Conservation (phyloP, 2,888 invertebrate species). For the Phyllotreta cruciferae region DNA sequence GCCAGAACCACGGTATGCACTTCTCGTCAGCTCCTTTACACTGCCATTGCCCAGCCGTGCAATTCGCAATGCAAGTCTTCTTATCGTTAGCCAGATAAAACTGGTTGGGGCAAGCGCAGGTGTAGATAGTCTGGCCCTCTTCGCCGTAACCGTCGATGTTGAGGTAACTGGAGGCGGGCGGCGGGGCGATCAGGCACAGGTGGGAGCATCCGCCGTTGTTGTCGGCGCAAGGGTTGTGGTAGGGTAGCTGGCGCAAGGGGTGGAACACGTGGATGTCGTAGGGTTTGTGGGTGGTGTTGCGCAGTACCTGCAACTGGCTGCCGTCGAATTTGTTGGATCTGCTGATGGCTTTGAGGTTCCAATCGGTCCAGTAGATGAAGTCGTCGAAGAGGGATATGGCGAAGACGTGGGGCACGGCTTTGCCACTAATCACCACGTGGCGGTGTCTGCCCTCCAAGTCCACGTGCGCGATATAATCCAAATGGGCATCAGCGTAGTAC, state of each 20-base stretch:
- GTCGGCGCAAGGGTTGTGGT: constrained; percentile 87
- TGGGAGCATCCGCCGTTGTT: constrained; percentile 97
- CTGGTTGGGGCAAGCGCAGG: constrained; percentile 95
- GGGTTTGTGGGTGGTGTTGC: constrained; percentile 94
- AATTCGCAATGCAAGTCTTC: constrained; percentile 93
- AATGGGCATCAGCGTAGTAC: constrained; percentile 98
- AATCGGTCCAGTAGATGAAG: constrained; percentile 95
- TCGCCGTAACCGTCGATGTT: constrained; percentile 81
- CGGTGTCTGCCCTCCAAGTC: constrained; percentile 91
- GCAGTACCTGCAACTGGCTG: constrained; percentile 72
- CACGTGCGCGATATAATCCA: constrained; percentile 95
- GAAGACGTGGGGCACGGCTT: constrained; percentile 92
- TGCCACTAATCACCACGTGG: constrained; percentile 80
- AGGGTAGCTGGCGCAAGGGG: constrained; percentile 86
- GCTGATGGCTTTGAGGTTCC: constrained; percentile 94
- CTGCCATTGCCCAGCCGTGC: constrained; percentile 86
- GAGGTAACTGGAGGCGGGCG: constrained; percentile 75
- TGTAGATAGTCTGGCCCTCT: constrained; percentile 75
- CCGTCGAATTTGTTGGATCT: constrained; percentile 93
- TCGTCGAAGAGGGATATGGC: constrained; percentile 95
- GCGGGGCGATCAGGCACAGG: constrained; percentile 89
- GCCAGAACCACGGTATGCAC: constrained; percentile 82
- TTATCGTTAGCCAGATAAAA: constrained; percentile 82
- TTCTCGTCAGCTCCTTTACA: constrained; percentile 75
- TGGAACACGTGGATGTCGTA: constrained; percentile 94